Conservation (phyloP, 2,797 vertebrate species). For the Phoxinus dragarum region DNA sequence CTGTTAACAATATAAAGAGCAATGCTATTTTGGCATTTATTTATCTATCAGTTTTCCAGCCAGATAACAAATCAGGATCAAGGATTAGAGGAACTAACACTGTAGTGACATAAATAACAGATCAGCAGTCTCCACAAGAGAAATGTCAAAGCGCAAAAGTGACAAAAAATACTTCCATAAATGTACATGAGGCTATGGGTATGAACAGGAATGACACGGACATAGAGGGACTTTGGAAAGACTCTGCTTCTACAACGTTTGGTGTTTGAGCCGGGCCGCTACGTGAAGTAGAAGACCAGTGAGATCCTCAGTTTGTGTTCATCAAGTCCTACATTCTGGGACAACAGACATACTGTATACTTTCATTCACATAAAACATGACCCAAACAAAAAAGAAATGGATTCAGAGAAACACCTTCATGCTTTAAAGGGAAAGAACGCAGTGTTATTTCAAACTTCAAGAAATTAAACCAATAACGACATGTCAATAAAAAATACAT, state of each 20-base stretch:
- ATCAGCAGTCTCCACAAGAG: conserved; percentile 57
- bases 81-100: conserved; percentile 56
- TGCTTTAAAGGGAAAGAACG: conserved; percentile 32
- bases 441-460: conserved; percentile 39
- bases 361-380: conserved; percentile 31
- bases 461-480: conserved; percentile 19
- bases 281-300: neutral
- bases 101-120: conserved; percentile 62
- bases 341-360: conserved; percentile 37
- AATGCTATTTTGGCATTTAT: conserved; percentile 60
- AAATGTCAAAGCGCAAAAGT: conserved; percentile 58
- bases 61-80: conserved; percentile 48
- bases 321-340: conserved; percentile 34
- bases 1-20: conserved; percentile 49
- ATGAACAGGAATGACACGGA: conserved; percentile 13
- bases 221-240: conserved; percentile 26
- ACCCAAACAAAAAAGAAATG: neutral
- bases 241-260: conserved; percentile 14
- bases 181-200: conserved; percentile 47
- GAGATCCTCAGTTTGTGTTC: conserved; percentile 16
- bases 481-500: neutral
- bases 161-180: conserved; percentile 59
- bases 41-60: conserved; percentile 56
- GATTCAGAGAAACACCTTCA: conserved; percentile 16
- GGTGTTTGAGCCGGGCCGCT: neutral